Base-by-base conservation (phyloP, 2,797 vertebrate species). In the Sebastes vulpes region DNA sequence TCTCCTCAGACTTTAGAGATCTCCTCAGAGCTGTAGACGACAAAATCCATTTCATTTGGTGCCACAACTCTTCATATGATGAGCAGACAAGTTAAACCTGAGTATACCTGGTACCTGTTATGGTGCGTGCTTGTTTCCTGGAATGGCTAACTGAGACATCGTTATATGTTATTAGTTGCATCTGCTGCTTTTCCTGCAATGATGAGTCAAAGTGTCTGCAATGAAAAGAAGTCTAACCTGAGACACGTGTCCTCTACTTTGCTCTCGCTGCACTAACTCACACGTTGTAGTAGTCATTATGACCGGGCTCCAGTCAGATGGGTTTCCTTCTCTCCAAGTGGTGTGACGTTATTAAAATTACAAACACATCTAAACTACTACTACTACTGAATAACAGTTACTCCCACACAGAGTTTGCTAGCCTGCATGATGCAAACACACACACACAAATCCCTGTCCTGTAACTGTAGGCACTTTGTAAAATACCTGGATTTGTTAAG, bases 301-400 rank as follows among this genome's bases (percentile, higher is more conserved):
- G 73, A 23, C 25, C 23, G 2, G 3, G 35, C 57, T 67, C 23
- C 28, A 65, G 52, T n/a, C 56, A 28, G 14, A 46, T 65, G 26
- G 35, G 52, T 68, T 73, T 23, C 26, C 29, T 42, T 29, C 58
- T 57, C 28, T 63, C 3, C 23, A 42, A 46, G 1, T 28, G 25
- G 10, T 70, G 26, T 21, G 59, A 57, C 48, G 23, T 26, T 80
- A 29, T 72, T 82, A n/a, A 23, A 61, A 61, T 65, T 42, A 42
- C 63, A 75, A 69, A 69, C 64, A 52, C 64, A 65, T 60, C 35
- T 57, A 52, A 70, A 69, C 54, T 50, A 32, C 53, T 26, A 16
- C 38, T 42, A 42, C 38, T 12, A 77, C 73, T 61, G 21, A 18
- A 69, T 46, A 56, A 64, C 35, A 42, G 53, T 10, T 42, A 53